A percentile compares a stretch with the other conserved stretches of the same genome.
Evolutionary conservation across 92 coral and sea anemone genomes (phyloP).

Genomic region (Pocillopora meandrina): DNA sequence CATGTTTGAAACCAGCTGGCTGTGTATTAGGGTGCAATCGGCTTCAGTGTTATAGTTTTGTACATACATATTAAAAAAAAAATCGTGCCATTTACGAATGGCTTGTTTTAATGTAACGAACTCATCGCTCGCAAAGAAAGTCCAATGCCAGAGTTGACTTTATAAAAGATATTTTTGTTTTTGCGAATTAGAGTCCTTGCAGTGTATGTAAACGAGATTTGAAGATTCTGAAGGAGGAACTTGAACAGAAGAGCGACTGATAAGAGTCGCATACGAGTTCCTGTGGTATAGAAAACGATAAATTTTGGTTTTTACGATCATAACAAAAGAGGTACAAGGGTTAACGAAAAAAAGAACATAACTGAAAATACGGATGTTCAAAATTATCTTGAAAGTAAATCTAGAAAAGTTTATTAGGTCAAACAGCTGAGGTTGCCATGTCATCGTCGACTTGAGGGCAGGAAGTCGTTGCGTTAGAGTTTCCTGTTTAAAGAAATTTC

Average conservation of each 20-base stretch:
- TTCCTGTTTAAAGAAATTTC: neutral
- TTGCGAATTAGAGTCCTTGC: no score
- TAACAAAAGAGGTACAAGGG: neutral
- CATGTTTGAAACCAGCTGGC: neutral
- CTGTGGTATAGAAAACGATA: constrained; percentile 27
- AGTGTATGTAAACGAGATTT: no score
- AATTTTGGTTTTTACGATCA: neutral
- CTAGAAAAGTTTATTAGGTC: constrained; percentile 3
- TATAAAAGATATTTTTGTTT: no score
- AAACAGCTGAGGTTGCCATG: neutral
- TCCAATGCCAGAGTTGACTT: no score
- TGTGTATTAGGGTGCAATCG: neutral
- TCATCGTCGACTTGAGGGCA: neutral
- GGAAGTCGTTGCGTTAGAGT: constrained; percentile 5
- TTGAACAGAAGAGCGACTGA: neutral
- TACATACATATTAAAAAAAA: no score
- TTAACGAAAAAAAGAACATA: neutral
- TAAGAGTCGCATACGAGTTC: neutral
- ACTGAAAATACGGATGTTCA: constrained; percentile 2
- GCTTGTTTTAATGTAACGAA: no score
- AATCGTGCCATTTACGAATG: no score
- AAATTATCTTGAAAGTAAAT: neutral
- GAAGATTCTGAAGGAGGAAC: no score
- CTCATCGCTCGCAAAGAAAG: no score
- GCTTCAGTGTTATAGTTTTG: no score